These are phyloP conservation scores for Labeo calbasu DNA, from an alignment of 2,797 vertebrate genomes.

Conservation along the genomic window DNA sequence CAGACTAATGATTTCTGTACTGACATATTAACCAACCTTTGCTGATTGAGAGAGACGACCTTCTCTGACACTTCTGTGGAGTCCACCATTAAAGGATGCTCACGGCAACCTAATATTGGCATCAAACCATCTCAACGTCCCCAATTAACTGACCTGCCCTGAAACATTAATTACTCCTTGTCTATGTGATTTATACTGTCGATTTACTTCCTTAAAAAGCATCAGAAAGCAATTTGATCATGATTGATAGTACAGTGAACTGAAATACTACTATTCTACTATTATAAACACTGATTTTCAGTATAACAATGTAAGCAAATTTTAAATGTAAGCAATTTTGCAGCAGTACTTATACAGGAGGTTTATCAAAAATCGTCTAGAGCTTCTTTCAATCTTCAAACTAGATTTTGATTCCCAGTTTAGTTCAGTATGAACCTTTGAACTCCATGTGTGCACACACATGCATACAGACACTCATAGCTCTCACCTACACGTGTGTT, in stretches of 20 bases:
- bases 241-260: not conserved
- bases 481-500: conserved; percentile 36
- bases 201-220: conserved; percentile 50
- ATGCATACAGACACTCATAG: not conserved
- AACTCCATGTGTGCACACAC: not conserved
- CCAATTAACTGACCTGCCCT: conserved; percentile 66
- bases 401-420: not conserved
- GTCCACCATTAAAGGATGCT: conserved; percentile 56
- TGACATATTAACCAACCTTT: conserved; percentile 69
- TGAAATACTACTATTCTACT: not conserved
- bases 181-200: conserved; percentile 63
- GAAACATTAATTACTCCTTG: conserved; percentile 57
- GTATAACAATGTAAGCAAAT: too few species aligned
- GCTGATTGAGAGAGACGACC: conserved; percentile 70
- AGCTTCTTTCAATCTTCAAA: not conserved
- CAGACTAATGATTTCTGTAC: conserved; percentile 63
- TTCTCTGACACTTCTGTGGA: conserved; percentile 69
- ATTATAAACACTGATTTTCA: too few species aligned
- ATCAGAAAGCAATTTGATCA: not conserved
- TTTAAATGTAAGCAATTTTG: too few species aligned
- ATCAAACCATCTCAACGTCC: conserved; percentile 66
- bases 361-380: not conserved
- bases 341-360: not conserved
- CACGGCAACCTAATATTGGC: conserved; percentile 68
- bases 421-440: not conserved